Evolutionary conservation across 1,140 invertebrate species (phyloP), one percentile per base, ranked within the genome.

Genomic region (Lordiphosa collinella): DNA sequence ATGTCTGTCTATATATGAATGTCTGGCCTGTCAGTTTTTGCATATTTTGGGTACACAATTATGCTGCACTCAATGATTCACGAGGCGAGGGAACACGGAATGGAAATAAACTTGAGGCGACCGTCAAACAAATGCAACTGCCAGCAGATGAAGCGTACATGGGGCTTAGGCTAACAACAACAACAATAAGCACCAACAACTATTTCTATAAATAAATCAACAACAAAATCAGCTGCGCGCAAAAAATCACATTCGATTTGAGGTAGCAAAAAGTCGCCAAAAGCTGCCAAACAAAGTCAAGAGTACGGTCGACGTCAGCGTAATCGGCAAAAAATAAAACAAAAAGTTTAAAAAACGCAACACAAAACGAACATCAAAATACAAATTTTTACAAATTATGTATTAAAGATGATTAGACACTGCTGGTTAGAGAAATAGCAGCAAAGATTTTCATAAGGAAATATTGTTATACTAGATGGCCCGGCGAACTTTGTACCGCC

Each of bases 161-260:
- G 49, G 57, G 35, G 51, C 12, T 62, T 57, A 41, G 18, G 53
- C 43, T 52, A 69, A 57, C 53, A 59, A 47, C 40, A 53, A 41
- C 10, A 54, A 58, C 16, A 55, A 59, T 37, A 22, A 22, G 1
- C 48, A 65, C 44, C 50, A 41, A 48, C 36, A 44, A 50, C 35
- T 22, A 58, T 11, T 48, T 56, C 76, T 80, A 82, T 72, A 38
- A 63, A 76, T 82, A 80, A 65, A 67, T 68, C 53, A 68, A 82
- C 71, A 80, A 80, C 76, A 76, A 68, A 82, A 86, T 86, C 82
- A 86, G 80, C 80, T 86, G 82, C 72, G 67, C 71, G 50, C 53
- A 68, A 68, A 58, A 79, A 53, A 73, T 82, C 76, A 84, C 63
- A 55, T 58, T 66, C 22, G 63, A 47, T 18, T 29, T 43, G 38